These are phyloP conservation scores for Chironomus tentans DNA, from an alignment of 2,888 invertebrate genomes.

Conservation along the genomic window DNA sequence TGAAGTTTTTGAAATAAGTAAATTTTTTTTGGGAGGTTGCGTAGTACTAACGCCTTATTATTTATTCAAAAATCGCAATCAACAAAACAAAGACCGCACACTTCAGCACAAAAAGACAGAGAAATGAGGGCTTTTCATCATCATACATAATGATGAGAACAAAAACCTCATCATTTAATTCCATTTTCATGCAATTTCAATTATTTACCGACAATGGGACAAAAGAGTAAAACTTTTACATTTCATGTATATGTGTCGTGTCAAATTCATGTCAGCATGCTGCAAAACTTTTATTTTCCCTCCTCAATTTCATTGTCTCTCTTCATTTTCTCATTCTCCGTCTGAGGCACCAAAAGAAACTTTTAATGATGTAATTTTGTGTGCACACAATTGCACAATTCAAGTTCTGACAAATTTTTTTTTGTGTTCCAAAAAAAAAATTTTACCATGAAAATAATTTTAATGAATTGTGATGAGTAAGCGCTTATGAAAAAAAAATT, in stretches of 20 bases:
- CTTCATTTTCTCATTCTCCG: not conserved
- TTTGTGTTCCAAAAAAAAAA: no score
- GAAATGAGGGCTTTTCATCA: no score
- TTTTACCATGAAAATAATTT: no score
- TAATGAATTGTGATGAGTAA: not conserved
- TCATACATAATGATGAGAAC: not conserved
- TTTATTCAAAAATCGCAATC: no score
- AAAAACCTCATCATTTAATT: constrained; percentile 5
- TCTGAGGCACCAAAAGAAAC: not conserved
- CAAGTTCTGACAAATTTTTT: no score
- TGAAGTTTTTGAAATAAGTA: no score
- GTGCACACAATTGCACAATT: not conserved
- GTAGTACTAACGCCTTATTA: no score
- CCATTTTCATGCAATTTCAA: not conserved
- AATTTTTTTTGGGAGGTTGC: no score
- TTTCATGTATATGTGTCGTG: not conserved
- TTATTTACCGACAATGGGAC: not conserved
- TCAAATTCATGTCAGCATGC: not conserved
- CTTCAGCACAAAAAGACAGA: no score
- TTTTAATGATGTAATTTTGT: constrained; percentile 12
- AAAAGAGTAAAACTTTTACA: not conserved
- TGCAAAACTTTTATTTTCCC: not conserved
- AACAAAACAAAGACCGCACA: no score
- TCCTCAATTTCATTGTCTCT: no score
- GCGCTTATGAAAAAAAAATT: not conserved